Evolutionary conservation across 2,113 vertebrate species (phyloP).

Genomic region (Protomyctophum bolini): DNA sequence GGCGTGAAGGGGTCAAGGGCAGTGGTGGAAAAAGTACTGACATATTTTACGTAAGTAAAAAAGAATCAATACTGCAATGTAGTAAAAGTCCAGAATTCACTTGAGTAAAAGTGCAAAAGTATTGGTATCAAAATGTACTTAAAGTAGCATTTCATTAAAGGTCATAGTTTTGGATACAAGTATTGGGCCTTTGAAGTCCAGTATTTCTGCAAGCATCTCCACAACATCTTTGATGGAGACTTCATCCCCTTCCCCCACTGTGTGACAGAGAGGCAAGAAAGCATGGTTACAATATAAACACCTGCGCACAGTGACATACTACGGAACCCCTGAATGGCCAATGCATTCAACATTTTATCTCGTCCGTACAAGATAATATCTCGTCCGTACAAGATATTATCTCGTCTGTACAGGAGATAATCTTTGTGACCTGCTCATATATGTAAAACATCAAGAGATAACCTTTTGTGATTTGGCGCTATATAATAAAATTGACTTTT

Average conservation of each 20-base stretch:
- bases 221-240: conserved; percentile 86
- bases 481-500: too few relatives aligned
- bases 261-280: neutral
- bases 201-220: conserved; percentile 75
- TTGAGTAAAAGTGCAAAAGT: neutral
- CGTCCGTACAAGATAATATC: too few relatives aligned
- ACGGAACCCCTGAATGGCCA: too few relatives aligned
- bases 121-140: too few relatives aligned
- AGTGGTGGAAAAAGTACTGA: neutral
- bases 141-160: neutral
- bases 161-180: conserved; percentile 77
- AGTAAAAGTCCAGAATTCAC: neutral
- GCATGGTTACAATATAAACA: neutral
- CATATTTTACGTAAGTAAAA: neutral
- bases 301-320: too few relatives aligned
- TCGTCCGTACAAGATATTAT: too few relatives aligned
- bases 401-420: too few relatives aligned
- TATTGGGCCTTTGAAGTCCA: conserved; percentile 83
- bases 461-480: too few relatives aligned
- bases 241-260: conserved; percentile 90
- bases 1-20: conserved; percentile 70
- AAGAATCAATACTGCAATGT: neutral
- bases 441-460: too few relatives aligned
- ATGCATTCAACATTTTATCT: too few relatives aligned
- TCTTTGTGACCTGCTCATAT: too few relatives aligned